Percentiles rank a stretch among this genome's conserved stretches.
Conservation (phyloP, 2,888 invertebrate genomes). For the Prenolepis imparis region DNA sequence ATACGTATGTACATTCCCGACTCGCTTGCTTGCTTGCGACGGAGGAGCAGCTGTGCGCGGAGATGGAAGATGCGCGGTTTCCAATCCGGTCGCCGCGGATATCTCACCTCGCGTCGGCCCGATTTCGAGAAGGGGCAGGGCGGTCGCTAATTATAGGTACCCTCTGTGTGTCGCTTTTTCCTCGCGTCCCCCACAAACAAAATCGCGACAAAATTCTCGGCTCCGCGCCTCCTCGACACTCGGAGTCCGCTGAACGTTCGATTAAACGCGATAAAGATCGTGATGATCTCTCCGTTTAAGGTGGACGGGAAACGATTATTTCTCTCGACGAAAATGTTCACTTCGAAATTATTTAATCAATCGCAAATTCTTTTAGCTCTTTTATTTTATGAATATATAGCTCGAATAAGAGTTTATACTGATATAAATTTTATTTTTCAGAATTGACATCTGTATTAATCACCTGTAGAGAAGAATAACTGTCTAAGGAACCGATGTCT, state of each 20-base stretch:
- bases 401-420: background rate
- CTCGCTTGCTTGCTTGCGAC: slow-evolving; percentile 66
- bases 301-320: background rate
- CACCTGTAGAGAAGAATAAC: background rate
- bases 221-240: background rate
- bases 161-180: slow-evolving; percentile 58
- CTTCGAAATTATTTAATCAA: background rate
- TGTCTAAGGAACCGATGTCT: background rate
- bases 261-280: background rate
- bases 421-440: background rate
- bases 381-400: background rate
- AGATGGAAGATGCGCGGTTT: slow-evolving; percentile 70
- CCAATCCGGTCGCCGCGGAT: slow-evolving; percentile 64
- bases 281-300: background rate
- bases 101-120: slow-evolving; percentile 65
- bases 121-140: slow-evolving; percentile 70
- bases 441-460: background rate
- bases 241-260: slow-evolving; percentile 1
- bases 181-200: slow-evolving; percentile 49
- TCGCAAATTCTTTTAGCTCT: background rate
- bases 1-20: slow-evolving; percentile 60
- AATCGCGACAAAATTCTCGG: slow-evolving; percentile 18
- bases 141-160: slow-evolving; percentile 76
- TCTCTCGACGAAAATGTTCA: background rate
- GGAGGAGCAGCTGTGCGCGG: slow-evolving; percentile 70